phyloP scores from a whole-genome alignment of 2,888 invertebrate genomes.

The Drosophila infuscata region DNA sequence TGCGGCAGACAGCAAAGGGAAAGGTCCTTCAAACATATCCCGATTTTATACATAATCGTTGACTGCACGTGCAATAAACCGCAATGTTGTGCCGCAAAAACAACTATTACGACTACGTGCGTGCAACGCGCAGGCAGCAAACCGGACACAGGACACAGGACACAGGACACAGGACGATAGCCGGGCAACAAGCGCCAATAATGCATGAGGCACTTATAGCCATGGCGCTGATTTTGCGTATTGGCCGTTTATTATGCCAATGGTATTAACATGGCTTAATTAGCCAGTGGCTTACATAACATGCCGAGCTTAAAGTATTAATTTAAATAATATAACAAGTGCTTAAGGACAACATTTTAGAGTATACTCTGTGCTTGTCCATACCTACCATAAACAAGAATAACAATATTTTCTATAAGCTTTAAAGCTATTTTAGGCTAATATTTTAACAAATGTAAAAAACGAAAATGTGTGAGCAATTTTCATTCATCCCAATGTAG shows the following conservation, averaged over 20 bases:
- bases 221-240: constrained; percentile 50
- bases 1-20: constrained; percentile 12
- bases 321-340: constrained; percentile 9
- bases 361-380: neutral
- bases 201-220: constrained; percentile 66
- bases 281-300: constrained; percentile 66
- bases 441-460: no score
- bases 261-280: constrained; percentile 75
- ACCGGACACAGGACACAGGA: constrained; percentile 15
- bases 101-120: constrained; percentile 46
- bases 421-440: neutral
- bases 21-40: constrained; percentile 50
- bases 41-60: constrained; percentile 59
- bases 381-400: neutral
- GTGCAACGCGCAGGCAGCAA: constrained; percentile 23
- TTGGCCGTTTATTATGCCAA: constrained; percentile 23
- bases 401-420: neutral
- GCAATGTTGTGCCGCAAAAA: constrained; percentile 61
- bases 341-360: neutral
- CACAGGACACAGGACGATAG: constrained; percentile 10
- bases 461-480: neutral
- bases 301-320: constrained; percentile 53
- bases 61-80: constrained; percentile 66
- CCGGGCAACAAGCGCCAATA: constrained; percentile 49
- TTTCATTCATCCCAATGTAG: neutral